Evolutionary conservation across 2,888 invertebrate genomes (phyloP).

Genomic region (Zhuqinia jingwanae): DNA sequence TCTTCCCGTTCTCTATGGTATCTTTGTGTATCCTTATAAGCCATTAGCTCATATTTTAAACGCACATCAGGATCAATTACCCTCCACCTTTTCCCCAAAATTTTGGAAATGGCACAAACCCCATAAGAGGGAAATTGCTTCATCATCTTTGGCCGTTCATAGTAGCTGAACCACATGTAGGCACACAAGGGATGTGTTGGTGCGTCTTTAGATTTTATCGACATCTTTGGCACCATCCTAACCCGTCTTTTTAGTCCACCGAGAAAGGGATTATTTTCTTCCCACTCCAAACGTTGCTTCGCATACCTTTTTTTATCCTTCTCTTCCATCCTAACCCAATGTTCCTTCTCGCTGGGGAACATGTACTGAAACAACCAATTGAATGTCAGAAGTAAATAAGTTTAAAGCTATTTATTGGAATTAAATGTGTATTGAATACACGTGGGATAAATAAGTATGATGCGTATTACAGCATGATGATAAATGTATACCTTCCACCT

Average conservation of each 20-base stretch:
- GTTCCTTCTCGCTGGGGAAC: background rate
- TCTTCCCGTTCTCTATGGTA: background rate
- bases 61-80: background rate
- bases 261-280: background rate
- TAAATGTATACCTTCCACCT: too few relatives aligned
- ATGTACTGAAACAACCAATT: conserved; percentile 10
- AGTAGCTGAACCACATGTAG: background rate
- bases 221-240: background rate
- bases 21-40: background rate
- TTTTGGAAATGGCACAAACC: conserved; percentile 1
- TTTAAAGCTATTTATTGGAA: too few relatives aligned
- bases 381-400: too few relatives aligned
- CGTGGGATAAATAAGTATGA: too few relatives aligned
- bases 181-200: background rate
- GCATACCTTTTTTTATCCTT: background rate
- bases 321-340: background rate
- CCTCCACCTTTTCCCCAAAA: background rate
- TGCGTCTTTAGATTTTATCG: background rate
- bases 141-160: background rate
- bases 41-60: background rate
- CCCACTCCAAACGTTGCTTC: background rate
- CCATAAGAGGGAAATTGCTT: background rate
- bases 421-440: too few relatives aligned
- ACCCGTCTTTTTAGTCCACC: background rate
- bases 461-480: too few relatives aligned